Evolutionary conservation across 2,113 vertebrate species (phyloP).

Genomic region (Rhinolophus sinicus): DNA sequence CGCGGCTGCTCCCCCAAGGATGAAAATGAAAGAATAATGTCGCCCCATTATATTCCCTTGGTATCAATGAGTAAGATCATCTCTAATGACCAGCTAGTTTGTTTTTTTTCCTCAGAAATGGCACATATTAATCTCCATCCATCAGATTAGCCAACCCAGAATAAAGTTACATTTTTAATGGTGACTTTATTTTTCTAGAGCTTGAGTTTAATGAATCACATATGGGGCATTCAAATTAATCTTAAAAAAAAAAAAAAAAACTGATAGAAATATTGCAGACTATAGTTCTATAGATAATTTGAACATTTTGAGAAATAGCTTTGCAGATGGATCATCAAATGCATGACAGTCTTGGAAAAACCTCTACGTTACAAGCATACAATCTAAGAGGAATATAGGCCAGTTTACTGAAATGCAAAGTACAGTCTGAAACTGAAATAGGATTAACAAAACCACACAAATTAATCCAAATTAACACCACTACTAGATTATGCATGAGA

Average conservation of each 20-base stretch:
- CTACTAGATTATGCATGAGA: not conserved
- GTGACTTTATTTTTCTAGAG: slow-evolving; percentile 18
- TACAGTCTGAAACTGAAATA: not conserved
- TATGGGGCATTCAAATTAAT: not conserved
- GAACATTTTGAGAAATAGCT: not conserved
- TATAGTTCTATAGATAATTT: not conserved
- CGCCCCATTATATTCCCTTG: not conserved
- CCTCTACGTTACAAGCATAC: not conserved
- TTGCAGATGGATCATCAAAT: slow-evolving; percentile 11
- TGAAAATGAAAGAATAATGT: not conserved
- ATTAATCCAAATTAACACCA: not conserved
- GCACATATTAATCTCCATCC: not conserved
- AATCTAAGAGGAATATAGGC: not conserved
- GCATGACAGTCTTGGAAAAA: not conserved
- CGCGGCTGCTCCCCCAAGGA: not conserved
- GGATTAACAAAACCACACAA: not conserved
- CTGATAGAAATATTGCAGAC: not conserved
- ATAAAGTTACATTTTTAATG: slow-evolving; percentile 20
- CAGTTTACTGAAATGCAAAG: not conserved
- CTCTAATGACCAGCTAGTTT: not conserved
- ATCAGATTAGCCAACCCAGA: not conserved
- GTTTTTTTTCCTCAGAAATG: slow-evolving; percentile 38
- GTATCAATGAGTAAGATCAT: slow-evolving; percentile 1
- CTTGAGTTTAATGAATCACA: slow-evolving; percentile 26
- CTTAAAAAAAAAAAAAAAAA: not conserved